A percentile compares a stretch with the other conserved stretches of the same genome.
Evolutionary conservation across 2,797 vertebrate genomes (phyloP).

Genomic region (Bucorvus abyssinicus): DNA sequence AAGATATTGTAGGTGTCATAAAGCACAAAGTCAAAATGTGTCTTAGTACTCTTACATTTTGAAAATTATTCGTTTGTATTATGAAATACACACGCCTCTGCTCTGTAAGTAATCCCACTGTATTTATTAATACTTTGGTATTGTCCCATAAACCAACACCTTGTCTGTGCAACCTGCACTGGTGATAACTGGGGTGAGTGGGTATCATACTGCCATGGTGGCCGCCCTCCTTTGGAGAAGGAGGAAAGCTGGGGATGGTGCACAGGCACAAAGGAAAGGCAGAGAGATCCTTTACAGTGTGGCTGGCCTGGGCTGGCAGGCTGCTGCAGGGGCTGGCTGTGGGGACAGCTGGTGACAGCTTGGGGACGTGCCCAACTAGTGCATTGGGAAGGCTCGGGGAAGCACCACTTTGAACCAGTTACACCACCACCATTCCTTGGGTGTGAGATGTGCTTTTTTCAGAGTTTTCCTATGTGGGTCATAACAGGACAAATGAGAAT

Average conservation of each 20-base stretch:
- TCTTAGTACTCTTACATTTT: not conserved
- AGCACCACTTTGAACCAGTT: not conserved
- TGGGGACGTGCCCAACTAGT: not conserved
- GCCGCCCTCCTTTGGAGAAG: not conserved
- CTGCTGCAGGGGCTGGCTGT: not conserved
- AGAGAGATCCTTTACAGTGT: not conserved
- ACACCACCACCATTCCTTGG: not conserved
- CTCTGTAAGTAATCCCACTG: not conserved
- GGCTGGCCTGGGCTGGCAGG: not conserved
- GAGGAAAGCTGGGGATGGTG: not conserved
- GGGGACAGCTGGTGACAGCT: not conserved
- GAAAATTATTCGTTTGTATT: not conserved
- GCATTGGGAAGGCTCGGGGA: not conserved
- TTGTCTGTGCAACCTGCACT: not conserved
- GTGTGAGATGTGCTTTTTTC: not conserved
- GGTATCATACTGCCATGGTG: not conserved
- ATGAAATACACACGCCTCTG: not conserved
- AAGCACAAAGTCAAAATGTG: not conserved
- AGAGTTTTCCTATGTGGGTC: not conserved
- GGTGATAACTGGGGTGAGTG: fast-evolving
- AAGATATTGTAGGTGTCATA: not conserved
- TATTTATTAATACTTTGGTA: not conserved
- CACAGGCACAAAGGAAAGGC: not conserved
- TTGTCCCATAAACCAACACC: not conserved
- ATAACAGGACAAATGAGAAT: conserved; percentile 9